Evolutionary conservation across 2,888 invertebrate genomes (phyloP), one percentile per base, ranked within the genome.

Genomic region (Stegana nigrithorax): DNA sequence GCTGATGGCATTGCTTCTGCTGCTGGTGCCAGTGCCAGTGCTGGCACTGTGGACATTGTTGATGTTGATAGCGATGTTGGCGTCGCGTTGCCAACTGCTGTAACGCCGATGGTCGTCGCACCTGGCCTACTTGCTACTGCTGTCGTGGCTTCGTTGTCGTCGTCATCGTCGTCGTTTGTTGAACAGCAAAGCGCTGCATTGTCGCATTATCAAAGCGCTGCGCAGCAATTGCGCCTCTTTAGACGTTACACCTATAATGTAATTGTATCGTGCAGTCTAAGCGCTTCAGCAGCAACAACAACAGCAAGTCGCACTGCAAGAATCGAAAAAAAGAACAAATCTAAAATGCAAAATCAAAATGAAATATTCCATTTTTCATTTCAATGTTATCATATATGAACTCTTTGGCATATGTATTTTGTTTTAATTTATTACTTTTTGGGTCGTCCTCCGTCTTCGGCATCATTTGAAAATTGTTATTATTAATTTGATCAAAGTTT

Each of bases 221-320:
- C 83, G 47, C 83, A 82, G 68, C 83, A 82, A 70, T 75, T 82
- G 73, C 81, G 82, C 69, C 82, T 83, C 72, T 82, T 82, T 73
- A 78, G 82, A 82, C 81, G 83, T 72, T 81, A 79, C 74, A 80
- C 83, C 66, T 82, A 83, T 80, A 81, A 82, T 83, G 83, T 82
- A 83, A 82, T 83, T 79, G 82, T 82, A 82, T 82, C 83, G 83
- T 77, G 76, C 75, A 75, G 78, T 76, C 79, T 66, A 69, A 64
- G 64, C 64, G 68, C 45, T 53, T 39, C 4, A 5, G 25, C 29
- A 29, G 5, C 39, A 39, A 39, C 39, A 39, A 10, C 39, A 39
- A 17, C 14, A 32, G 36, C 59, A 26, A 12, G 26, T 14, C 42
- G 17, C 57, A 57, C 19, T 7, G 12, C 42, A 63, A 62, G 51